Base-by-base conservation (phyloP, 2,797 vertebrate genomes). In the Thamnophis elegans region DNA sequence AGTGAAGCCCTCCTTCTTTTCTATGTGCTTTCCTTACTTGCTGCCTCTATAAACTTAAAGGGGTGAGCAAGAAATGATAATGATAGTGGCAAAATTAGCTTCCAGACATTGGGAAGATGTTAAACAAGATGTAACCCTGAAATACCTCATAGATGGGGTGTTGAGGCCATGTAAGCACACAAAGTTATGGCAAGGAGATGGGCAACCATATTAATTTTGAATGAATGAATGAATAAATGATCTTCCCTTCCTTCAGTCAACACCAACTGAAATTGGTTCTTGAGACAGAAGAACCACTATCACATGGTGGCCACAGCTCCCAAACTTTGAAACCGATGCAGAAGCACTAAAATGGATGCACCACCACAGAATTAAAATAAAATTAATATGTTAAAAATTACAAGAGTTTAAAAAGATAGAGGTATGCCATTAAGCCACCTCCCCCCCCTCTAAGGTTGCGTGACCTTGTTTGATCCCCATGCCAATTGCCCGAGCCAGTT, bases 371-470 rank as follows among this genome's bases (percentile, higher is more conserved):
- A 36, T 73, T 73, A 73, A 68, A 68, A 68, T 32, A 5, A 68
- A 32, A 73, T 32, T 73, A 18, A 73, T 32, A 73, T 18, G 16
- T 36, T 73, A 18, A 73, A 73, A 73, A 73, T 36, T 73, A 73
- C 14, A 73, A 36, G 10, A 62, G 65, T 73, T 73, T 36, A 18
- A 73, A 73, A 73, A 36, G 65, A 36, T 73, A n/a, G 14, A 11
- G n/a, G 6, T 73, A 78, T 78, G 73, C 20, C 9, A 42, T 42
- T 73, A 73, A 73, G n/a, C 14, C n/a, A 68, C 65, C 13, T 14
- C 5, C 5, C 1, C 6, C 13, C 6, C 13, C 14, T 10, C 1
- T 4, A 68, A 32, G 14, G n/a, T 73, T 32, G n/a, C 1, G 2
- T 68, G 14, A 68, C n/a, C 16, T 13, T n/a, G 65, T 68, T 73